Base-by-base conservation (phyloP, 1,140 invertebrate species). In the Drosophila persimilis region DNA sequence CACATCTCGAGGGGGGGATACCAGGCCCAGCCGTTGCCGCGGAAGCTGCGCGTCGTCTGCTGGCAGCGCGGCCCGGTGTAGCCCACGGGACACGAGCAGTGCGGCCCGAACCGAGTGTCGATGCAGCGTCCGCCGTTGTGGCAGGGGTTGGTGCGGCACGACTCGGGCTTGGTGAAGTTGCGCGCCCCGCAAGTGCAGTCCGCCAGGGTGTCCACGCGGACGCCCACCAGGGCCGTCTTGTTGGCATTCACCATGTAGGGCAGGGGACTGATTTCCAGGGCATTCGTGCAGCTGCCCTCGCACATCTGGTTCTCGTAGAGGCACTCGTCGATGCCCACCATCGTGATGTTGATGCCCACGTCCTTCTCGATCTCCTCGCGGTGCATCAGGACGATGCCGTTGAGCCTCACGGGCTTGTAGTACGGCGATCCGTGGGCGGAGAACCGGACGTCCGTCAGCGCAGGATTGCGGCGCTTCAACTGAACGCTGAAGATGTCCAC, bases 281-380 rank as follows among this genome's bases (percentile, higher is more conserved):
- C 94, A 92, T 98, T 99, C 1, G 97, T 98, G 92, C 98, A 99
- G 54, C 97, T 98, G 6, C 97, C 97, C 92, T 99, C 97, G 92
- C 98, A 99, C 92, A 96, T 96, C 85, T 97, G 95, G 90, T 98
- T 97, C 92, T 98, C 97, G 90, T 98, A 97, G 29, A 98, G 92
- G 92, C 98, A 99, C 92, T 99, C 97, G 84, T 99, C 98, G 73
- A 99, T 99, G 58, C 97, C 97, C 2, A 99, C 97, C 97, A 99
- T 98, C 3, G 97, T 97, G 44, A 99, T 98, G 80, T 98, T 98
- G 50, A 99, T 97, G 26, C 97, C 98, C 7, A 99, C 96, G 71
- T 96, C 95, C 76, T 95, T 94, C 92, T 99, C 97, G 91, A 99
- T 98, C 94, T 98, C 95, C 93, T 97, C 96, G 67, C 97, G 94